These are phyloP conservation scores for Climacteris rufus DNA, from an alignment of 2,113 vertebrate species.

Conservation along the genomic window DNA sequence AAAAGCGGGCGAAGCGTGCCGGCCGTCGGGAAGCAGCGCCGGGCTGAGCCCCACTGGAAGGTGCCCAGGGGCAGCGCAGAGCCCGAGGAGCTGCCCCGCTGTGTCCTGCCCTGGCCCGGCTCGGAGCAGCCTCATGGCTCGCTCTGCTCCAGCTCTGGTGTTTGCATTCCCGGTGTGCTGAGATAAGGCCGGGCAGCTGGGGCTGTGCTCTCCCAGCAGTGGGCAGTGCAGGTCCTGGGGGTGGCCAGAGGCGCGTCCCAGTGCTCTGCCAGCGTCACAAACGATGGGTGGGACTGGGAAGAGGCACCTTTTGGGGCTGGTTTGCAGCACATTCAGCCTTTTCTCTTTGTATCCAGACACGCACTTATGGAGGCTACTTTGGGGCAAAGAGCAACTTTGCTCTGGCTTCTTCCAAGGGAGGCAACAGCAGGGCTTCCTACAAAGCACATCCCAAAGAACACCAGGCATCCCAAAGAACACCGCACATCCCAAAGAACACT, in stretches of 20 bases:
- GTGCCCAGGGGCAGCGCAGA: rapidly evolving
- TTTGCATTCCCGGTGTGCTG: neutral
- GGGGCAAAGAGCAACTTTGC: neutral
- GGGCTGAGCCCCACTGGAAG: neutral
- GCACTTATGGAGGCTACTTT: rapidly evolving
- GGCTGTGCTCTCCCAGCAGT: neutral
- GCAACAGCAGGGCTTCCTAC: neutral
- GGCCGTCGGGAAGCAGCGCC: neutral
- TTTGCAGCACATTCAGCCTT: neutral
- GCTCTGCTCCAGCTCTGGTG: neutral
- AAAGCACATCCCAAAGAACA: neutral
- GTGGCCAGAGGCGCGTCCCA: neutral
- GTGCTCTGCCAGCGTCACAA: rapidly evolving
- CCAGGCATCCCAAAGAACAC: neutral
- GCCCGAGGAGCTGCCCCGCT: neutral
- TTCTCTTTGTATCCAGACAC: neutral
- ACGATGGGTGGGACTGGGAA: neutral
- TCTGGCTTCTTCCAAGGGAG: neutral
- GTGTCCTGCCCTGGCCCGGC: neutral
- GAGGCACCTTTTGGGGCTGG: neutral
- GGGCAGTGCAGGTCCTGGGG: rapidly evolving
- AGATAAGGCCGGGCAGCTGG: conserved; percentile 21
- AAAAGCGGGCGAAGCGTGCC: rapidly evolving
- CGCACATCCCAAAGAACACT: too few relatives aligned
- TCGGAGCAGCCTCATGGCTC: conserved; percentile 4